phyloP scores from a whole-genome alignment of 2,888 invertebrate genomes.

The Mantis religiosa region DNA sequence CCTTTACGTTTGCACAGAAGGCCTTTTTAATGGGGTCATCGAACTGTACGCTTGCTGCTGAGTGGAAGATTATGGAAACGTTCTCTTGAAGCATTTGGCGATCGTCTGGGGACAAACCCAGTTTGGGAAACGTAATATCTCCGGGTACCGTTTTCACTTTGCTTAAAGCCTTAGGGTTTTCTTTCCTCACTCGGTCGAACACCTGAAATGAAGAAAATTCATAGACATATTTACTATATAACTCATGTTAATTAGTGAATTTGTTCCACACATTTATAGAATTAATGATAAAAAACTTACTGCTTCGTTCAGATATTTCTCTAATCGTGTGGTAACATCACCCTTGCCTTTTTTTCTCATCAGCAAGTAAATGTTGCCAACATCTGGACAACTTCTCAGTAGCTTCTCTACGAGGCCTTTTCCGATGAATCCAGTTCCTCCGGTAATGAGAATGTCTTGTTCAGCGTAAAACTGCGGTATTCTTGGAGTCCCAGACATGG shows the following conservation, averaged over 20 bases:
- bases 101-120: neutral
- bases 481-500: neutral
- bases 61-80: neutral
- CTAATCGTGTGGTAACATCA: neutral
- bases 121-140: neutral
- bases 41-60: neutral
- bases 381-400: neutral
- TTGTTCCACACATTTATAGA: too few species aligned
- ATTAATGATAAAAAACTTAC: neutral
- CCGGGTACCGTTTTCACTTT: neutral
- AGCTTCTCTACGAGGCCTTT: neutral
- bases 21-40: neutral
- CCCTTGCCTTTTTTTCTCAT: neutral
- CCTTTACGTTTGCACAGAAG: neutral
- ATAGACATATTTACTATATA: neutral
- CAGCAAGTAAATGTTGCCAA: neutral
- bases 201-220: neutral
- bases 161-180: neutral
- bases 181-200: neutral
- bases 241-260: neutral
- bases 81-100: neutral
- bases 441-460: neutral
- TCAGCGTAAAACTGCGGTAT: neutral
- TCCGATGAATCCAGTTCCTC: neutral
- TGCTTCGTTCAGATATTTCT: neutral